Conservation (phyloP, 2,797 vertebrate species). For the Mormyrus proboscirostris region DNA sequence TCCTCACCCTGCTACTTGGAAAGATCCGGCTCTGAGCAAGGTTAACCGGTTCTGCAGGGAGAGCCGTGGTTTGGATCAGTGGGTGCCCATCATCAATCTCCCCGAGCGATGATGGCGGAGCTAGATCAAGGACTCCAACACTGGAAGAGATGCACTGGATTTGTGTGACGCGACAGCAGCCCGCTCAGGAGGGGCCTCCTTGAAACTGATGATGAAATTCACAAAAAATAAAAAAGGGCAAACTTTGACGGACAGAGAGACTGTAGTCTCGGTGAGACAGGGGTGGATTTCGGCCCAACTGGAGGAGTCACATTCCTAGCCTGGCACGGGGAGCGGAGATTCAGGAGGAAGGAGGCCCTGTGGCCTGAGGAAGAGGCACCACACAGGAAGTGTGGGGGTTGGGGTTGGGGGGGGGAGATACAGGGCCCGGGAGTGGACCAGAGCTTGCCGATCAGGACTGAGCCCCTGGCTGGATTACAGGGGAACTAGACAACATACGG, state of each 20-base stretch:
- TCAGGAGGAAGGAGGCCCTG: slow-evolving; percentile 46
- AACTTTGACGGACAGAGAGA: slow-evolving; percentile 31
- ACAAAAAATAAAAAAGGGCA: slow-evolving; percentile 43
- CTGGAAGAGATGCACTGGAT: slow-evolving; percentile 58
- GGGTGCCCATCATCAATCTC: slow-evolving; percentile 89
- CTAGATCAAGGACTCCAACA: slow-evolving; percentile 39
- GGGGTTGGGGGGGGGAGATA: slow-evolving; percentile 28
- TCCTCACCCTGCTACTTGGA: slow-evolving; percentile 75
- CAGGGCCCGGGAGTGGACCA: slow-evolving; percentile 35
- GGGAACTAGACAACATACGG: slow-evolving; percentile 46
- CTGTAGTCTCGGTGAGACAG: slow-evolving; percentile 41
- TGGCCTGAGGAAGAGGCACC: slow-evolving; percentile 47
- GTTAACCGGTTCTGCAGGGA: slow-evolving; percentile 88
- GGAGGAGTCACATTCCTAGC: slow-evolving; percentile 46
- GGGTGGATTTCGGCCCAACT: slow-evolving; percentile 56
- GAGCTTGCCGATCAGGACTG: slow-evolving; percentile 37
- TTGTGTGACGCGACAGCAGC: slow-evolving; percentile 64
- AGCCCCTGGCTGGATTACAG: slow-evolving; percentile 32
- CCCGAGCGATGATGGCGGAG: slow-evolving; percentile 76
- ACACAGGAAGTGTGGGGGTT: slow-evolving; percentile 52
- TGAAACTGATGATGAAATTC: slow-evolving; percentile 50
- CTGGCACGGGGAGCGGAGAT: slow-evolving; percentile 52
- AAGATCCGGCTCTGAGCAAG: slow-evolving; percentile 83
- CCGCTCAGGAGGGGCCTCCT: slow-evolving; percentile 59
- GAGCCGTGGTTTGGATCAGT: slow-evolving; percentile 86